Percentiles rank a stretch among this genome's conserved stretches.
Conservation (phyloP, 2,113 vertebrate species). For the Emberiza fucata region DNA sequence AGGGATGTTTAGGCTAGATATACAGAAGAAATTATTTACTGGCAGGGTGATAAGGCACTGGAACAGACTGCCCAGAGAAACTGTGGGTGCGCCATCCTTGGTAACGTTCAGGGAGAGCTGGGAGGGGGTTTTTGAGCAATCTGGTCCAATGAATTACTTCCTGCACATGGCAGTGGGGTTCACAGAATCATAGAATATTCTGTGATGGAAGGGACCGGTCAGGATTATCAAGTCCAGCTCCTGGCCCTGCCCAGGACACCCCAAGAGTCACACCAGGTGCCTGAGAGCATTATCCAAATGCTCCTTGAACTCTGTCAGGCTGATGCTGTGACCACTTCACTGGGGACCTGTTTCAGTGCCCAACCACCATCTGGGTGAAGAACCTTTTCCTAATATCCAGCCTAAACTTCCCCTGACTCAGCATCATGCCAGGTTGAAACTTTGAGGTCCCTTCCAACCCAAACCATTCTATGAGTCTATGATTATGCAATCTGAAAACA, state of each 20-base stretch:
- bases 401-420: not conserved
- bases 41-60: not conserved
- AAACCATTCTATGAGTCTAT: not conserved
- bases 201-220: not conserved
- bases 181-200: not conserved
- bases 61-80: not conserved
- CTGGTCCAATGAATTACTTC: not conserved
- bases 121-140: not conserved
- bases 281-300: not conserved
- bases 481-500: not conserved
- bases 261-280: not conserved
- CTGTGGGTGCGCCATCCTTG: not conserved
- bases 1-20: not conserved
- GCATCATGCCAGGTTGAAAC: not conserved
- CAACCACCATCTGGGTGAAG: not conserved
- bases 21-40: not conserved
- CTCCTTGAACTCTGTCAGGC: not conserved
- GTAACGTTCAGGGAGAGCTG: not conserved
- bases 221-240: not conserved
- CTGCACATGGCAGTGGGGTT: not conserved
- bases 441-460: not conserved
- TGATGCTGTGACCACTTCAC: not conserved
- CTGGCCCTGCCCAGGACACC: too few species aligned
- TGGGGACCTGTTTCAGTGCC: not conserved
- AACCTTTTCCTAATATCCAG: not conserved